A percentile compares a stretch with the other conserved stretches of the same genome.
Evolutionary conservation across 2,797 vertebrate genomes (phyloP).

Genomic region (Silurus aristotelis): DNA sequence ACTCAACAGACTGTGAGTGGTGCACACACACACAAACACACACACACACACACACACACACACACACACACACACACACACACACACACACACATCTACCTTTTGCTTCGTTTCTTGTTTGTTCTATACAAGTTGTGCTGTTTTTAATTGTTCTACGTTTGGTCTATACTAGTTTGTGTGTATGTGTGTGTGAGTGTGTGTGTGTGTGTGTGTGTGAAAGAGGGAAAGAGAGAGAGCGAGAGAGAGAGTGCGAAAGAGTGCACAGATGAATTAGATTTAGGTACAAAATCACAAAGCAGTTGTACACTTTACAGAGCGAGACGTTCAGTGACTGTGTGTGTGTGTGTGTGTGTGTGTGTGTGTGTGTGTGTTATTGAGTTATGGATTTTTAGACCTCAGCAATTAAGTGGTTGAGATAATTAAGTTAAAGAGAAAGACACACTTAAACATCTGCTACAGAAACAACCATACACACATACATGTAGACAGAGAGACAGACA

Average conservation of each 20-base stretch:
- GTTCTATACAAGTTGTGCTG: background rate
- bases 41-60: conserved; percentile 14
- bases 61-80: background rate
- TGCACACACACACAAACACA: conserved; percentile 13
- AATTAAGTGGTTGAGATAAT: conserved; percentile 50
- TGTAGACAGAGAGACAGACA: background rate
- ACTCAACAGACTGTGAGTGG: conserved; percentile 97
- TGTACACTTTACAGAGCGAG: background rate
- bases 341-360: conserved; percentile 26
- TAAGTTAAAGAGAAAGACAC: conserved; percentile 54
- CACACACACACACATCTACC: background rate
- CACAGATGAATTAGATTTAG: background rate
- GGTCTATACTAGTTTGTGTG: background rate
- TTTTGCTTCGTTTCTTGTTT: too few relatives aligned
- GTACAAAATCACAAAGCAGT: background rate
- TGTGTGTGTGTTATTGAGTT: conserved; percentile 52
- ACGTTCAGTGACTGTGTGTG: background rate
- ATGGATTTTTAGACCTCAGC: conserved; percentile 49
- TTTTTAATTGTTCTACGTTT: background rate
- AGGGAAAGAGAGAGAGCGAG: background rate
- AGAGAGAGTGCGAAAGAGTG: background rate
- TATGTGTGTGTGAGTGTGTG: background rate
- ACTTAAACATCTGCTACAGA: conserved; percentile 52
- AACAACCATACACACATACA: conserved; percentile 30
- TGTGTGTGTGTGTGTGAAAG: conserved; percentile 36